A percentile compares a stretch with the other conserved stretches of the same genome.
phyloP scores from a whole-genome alignment of 2,113 vertebrate species.

The Oncorhynchus nerka region DNA sequence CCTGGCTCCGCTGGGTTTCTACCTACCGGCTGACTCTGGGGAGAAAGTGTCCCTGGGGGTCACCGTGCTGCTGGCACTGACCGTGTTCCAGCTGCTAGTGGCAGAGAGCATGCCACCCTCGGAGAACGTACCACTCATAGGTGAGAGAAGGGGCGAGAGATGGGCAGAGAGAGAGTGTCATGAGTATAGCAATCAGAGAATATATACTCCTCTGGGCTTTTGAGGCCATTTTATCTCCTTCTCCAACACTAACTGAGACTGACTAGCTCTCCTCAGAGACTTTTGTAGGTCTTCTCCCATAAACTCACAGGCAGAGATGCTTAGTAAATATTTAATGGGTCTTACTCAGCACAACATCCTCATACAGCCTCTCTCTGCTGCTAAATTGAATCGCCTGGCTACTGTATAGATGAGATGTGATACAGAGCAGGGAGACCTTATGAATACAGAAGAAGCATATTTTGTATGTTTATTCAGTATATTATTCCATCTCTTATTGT shows the following conservation, averaged over 20 bases:
- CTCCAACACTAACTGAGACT: background rate
- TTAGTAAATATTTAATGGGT: slow-evolving; percentile 11
- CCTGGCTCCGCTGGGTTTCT: slow-evolving; percentile 95
- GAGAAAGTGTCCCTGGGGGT: slow-evolving; percentile 97
- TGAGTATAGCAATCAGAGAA: background rate
- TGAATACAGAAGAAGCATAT: background rate
- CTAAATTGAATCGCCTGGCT: background rate
- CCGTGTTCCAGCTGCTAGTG: slow-evolving; percentile 97
- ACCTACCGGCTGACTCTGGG: slow-evolving; percentile 95
- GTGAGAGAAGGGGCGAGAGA: slow-evolving; percentile 64
- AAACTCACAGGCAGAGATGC: background rate
- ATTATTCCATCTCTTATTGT: no score
- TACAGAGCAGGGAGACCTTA: background rate
- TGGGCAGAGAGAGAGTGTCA: background rate
- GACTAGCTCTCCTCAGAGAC: background rate
- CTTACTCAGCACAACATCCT: slow-evolving; percentile 4
- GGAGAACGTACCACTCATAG: slow-evolving; percentile 94
- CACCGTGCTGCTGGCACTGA: slow-evolving; percentile 93
- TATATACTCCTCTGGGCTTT: background rate
- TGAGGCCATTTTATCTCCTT: background rate
- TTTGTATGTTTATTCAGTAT: no score
- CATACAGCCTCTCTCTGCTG: background rate
- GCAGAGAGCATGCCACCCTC: slow-evolving; percentile 98
- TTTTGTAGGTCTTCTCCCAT: background rate
- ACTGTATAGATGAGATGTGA: background rate